Base-by-base conservation (phyloP, 64 coral and sea anemone species). In the Porites australiensis region DNA sequence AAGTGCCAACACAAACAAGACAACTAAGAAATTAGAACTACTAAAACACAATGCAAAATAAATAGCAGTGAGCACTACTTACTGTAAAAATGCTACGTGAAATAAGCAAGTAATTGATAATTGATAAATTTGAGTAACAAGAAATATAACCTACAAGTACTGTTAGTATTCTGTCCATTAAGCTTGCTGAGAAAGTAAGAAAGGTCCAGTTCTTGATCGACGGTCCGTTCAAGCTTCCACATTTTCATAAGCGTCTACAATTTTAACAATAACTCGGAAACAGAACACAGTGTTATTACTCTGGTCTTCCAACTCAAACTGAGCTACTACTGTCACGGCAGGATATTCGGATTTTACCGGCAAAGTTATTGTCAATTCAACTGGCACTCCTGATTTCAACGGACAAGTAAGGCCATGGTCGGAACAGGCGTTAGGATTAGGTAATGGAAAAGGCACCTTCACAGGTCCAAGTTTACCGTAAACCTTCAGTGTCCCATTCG, bases 331-430 rank as follows among this genome's bases (percentile, higher is more conserved):
- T 20, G 82, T 8, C 4, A 54, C 27, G 2, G 61, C 0, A 27
- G 89, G 89, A 18, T 67, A 90, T 4, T 2, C 9, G 9, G 13
- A 8, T 49, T 79, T 70, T 48, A 82, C 14, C 3, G 16, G 4
- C 3, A 90, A 15, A 2, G 59, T 20, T 20, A 82, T 5, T 9
- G 13, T 19, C 44, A 82, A 58, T 13, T 16, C 44, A 7, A 27
- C 62, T 53, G 12, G 10, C 2, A 70, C 62, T 0, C 43, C 60
- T n/a, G 76, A 2, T 44, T 90, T 82, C 64, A 90, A 44, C 8
- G 89, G 89, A 65, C 89, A 90, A 1, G 44, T 37, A 8, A 90
- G 60, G 3, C 77, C 77, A 27, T 90, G 77, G 8, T 37, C 50
- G 22, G 51, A 22, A 60, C 89, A 90, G 4, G 78, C 55, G 6